Percentiles rank a stretch among this genome's conserved stretches.
phyloP scores from a whole-genome alignment of 2,888 invertebrate species.

The Andrena bicolor region DNA sequence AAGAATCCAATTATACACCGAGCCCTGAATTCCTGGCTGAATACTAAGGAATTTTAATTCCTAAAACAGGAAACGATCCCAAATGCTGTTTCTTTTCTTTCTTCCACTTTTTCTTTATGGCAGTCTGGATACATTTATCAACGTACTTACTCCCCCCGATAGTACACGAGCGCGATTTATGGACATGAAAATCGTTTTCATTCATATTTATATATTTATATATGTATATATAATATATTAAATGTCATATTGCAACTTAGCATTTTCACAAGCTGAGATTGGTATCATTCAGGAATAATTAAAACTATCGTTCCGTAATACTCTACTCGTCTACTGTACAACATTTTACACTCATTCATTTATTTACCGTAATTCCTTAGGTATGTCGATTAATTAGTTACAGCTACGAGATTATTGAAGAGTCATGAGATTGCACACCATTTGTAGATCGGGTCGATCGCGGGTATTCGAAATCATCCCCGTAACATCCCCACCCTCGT shows the following conservation, averaged over 20 bases:
- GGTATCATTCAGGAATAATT: constrained; percentile 81
- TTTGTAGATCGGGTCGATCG: constrained; percentile 48
- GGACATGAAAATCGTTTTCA: constrained; percentile 59
- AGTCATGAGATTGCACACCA: constrained; percentile 84
- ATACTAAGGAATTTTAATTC: constrained; percentile 23
- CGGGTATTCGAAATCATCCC: constrained; percentile 60
- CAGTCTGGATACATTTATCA: constrained; percentile 61
- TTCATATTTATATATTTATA: constrained; percentile 55
- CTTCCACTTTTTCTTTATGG: constrained; percentile 36
- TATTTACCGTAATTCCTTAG: constrained; percentile 71
- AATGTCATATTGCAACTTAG: constrained; percentile 82
- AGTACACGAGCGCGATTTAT: constrained; percentile 55
- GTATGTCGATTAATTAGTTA: constrained; percentile 78
- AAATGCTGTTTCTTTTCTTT: constrained; percentile 3
- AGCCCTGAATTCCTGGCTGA: constrained; percentile 25
- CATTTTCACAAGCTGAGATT: constrained; percentile 84
- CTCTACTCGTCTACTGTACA: constrained; percentile 84
- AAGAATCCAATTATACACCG: constrained; percentile 44
- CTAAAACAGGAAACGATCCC: constrained; percentile 32
- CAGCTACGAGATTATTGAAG: constrained; percentile 84
- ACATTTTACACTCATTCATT: constrained; percentile 83
- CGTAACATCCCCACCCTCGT: neutral
- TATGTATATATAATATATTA: constrained; percentile 68
- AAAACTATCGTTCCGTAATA: constrained; percentile 77
- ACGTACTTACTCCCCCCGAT: constrained; percentile 58